phyloP scores from a whole-genome alignment of 2,888 invertebrate genomes.

The Scaptomyza caliginosa region DNA sequence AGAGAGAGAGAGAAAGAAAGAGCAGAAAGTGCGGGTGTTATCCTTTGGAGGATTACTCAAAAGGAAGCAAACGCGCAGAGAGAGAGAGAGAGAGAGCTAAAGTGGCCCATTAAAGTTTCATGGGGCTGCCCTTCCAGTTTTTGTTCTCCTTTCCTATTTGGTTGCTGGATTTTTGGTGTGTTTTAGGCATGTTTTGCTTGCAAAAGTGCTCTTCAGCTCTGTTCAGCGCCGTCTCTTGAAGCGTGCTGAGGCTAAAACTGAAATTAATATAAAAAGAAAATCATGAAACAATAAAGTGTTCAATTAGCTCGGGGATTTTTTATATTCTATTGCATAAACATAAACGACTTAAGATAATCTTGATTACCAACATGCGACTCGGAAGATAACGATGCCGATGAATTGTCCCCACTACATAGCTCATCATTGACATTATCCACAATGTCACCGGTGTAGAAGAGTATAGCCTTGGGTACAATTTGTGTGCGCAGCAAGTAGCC shows the following conservation, averaged over 20 bases:
- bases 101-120: conserved; percentile 50
- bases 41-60: conserved; percentile 6
- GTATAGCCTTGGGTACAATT: conserved; percentile 67
- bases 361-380: conserved; percentile 26
- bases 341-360: conserved; percentile 29
- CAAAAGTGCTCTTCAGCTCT: conserved; percentile 15
- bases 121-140: conserved; percentile 51
- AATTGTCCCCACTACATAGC: conserved; percentile 30
- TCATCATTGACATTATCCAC: conserved; percentile 59
- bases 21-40: conserved; percentile 30
- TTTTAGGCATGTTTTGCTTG: conserved; percentile 50
- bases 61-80: too few relatives aligned
- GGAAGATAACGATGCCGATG: conserved; percentile 54
- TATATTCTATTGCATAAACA: conserved; percentile 34
- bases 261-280: not conserved
- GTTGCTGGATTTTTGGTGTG: not conserved
- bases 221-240: conserved; percentile 41
- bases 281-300: conserved; percentile 66
- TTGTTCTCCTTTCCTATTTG: not conserved
- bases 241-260: conserved; percentile 41
- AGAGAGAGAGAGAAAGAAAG: too few relatives aligned
- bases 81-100: conserved; percentile 7
- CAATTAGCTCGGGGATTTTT: conserved; percentile 70
- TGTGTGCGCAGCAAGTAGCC: conserved; percentile 66
- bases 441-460: conserved; percentile 68